These are phyloP conservation scores for Eilema sororculum DNA, from an alignment of 2,888 invertebrate genomes.

Conservation along the genomic window DNA sequence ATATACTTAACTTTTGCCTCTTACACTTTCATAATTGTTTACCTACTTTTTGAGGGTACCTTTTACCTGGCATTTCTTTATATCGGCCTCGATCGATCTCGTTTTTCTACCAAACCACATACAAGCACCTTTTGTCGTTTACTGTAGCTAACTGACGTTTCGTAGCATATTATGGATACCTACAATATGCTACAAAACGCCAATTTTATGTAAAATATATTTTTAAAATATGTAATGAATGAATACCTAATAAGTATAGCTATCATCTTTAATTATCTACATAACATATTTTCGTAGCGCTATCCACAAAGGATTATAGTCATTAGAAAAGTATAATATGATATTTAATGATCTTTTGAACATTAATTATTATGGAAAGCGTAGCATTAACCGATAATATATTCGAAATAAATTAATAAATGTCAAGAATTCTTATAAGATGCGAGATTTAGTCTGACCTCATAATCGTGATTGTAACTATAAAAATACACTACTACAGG, in stretches of 20 bases:
- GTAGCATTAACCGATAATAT: neutral
- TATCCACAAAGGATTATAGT: constrained; percentile 18
- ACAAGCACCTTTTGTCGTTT: too few species aligned
- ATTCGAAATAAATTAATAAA: neutral
- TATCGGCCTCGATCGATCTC: too few species aligned
- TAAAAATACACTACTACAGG: too few species aligned
- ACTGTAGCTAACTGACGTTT: too few species aligned
- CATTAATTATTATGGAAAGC: neutral
- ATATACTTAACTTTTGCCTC: too few species aligned
- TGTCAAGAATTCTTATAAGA: too few species aligned
- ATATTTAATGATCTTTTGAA: neutral
- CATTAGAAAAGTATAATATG: constrained; percentile 3
- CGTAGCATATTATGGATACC: too few species aligned
- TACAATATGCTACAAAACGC: neutral
- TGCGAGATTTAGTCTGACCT: neutral
- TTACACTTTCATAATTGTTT: too few species aligned
- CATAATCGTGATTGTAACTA: neutral
- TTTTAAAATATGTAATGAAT: neutral
- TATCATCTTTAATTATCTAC: neutral
- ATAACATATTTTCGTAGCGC: constrained; percentile 1
- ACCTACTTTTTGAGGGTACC: too few species aligned
- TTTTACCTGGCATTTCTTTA: too few species aligned
- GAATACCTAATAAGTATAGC: too few species aligned
- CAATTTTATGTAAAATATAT: neutral
- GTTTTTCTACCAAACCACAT: too few species aligned